phyloP scores from a whole-genome alignment of 1,140 invertebrate species.

The Stenopsyche tienmushanensis region DNA sequence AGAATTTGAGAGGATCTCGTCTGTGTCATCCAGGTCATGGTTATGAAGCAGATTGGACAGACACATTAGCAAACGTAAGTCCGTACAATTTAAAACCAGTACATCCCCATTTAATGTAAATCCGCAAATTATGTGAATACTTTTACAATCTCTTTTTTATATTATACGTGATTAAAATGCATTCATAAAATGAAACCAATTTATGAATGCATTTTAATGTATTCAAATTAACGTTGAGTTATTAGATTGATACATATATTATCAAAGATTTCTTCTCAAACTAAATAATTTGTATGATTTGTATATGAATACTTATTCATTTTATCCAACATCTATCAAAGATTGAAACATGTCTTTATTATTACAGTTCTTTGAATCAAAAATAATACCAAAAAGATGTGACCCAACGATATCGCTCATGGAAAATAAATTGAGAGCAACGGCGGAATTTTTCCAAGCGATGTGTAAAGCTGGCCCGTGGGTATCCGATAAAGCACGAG shows the following conservation, averaged over 20 bases:
- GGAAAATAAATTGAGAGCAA: slow-evolving; percentile 70
- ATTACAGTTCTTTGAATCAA: slow-evolving; percentile 70
- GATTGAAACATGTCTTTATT: background rate
- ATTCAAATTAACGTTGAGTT: background rate
- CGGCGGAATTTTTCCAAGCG: slow-evolving; percentile 68
- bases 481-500: slow-evolving; percentile 66
- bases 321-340: background rate
- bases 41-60: slow-evolving; percentile 65
- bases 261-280: background rate
- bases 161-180: no score
- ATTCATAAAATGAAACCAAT: no score
- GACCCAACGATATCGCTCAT: slow-evolving; percentile 63
- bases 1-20: slow-evolving; percentile 64
- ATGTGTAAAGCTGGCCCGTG: slow-evolving; percentile 82
- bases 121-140: no score
- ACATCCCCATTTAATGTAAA: no score
- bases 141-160: no score
- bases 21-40: slow-evolving; percentile 77
- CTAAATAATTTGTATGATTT: background rate
- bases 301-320: slow-evolving; percentile 32
- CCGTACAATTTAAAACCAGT: no score
- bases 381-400: slow-evolving; percentile 66
- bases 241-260: background rate
- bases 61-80: slow-evolving; percentile 63
- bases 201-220: no score